These are phyloP conservation scores for Coptodon rendalli DNA, from an alignment of 2,113 vertebrate species.

Conservation along the genomic window DNA sequence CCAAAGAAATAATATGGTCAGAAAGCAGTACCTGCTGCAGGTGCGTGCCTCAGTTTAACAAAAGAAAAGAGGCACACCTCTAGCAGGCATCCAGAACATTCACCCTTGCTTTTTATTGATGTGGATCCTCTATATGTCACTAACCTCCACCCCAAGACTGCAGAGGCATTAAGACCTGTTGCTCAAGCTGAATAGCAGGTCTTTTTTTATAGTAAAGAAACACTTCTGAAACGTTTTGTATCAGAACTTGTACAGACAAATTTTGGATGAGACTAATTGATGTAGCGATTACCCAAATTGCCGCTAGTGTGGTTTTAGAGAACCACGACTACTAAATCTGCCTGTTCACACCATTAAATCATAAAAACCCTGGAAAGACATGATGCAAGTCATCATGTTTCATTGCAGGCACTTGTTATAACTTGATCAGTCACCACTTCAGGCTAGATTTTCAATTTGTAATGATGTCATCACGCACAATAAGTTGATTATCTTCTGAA, in stretches of 20 bases:
- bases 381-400: not conserved
- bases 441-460: not conserved
- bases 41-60: not conserved
- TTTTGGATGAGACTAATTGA: not conserved
- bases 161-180: slow-evolving; percentile 7
- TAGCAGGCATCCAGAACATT: not conserved
- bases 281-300: not conserved
- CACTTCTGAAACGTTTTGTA: not conserved
- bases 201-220: not conserved
- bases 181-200: not conserved
- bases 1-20: not conserved
- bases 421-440: not conserved
- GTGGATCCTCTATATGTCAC: not conserved
- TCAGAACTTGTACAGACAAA: not conserved
- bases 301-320: not conserved
- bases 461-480: not conserved
- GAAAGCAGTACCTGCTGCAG: not conserved
- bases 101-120: not conserved
- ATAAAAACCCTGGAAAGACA: not conserved
- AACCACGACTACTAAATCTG: not conserved
- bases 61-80: not conserved
- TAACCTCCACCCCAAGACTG: not conserved
- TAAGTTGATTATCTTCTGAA: not conserved
- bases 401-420: not conserved
- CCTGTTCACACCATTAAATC: not conserved